phyloP scores from a whole-genome alignment of 2,113 vertebrate genomes.

The Dasyurus viverrinus region DNA sequence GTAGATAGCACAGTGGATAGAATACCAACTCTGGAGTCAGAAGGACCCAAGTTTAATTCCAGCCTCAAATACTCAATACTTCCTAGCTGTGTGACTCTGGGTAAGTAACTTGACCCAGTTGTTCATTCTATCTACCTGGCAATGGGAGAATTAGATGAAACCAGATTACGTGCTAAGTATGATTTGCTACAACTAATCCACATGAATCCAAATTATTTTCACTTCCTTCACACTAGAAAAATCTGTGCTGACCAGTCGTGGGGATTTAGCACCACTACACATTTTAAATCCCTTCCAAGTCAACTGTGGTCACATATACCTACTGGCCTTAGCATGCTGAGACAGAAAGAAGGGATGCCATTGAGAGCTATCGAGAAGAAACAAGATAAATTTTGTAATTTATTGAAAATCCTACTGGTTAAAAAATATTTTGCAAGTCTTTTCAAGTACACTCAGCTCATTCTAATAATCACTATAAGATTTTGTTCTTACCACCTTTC shows the following conservation, averaged over 20 bases:
- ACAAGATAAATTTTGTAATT: conserved; percentile 9
- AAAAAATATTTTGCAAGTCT: conserved; percentile 24
- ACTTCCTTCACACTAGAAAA: conserved; percentile 36
- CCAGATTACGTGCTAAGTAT: conserved; percentile 14
- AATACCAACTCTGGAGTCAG: too few species aligned
- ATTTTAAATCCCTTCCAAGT: conserved; percentile 11
- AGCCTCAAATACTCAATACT: too few species aligned
- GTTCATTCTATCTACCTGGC: background rate
- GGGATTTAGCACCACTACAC: background rate
- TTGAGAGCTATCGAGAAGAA: background rate
- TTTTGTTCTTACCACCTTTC: background rate
- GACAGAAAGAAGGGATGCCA: conserved; percentile 38
- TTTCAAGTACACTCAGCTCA: background rate
- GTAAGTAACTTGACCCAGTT: background rate
- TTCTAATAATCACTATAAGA: background rate
- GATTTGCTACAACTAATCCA: background rate
- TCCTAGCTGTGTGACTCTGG: too few species aligned
- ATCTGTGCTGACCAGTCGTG: background rate
- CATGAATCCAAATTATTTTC: conserved; percentile 26
- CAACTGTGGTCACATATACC: background rate
- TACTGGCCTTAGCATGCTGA: background rate
- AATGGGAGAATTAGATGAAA: background rate
- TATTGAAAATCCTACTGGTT: conserved; percentile 8
- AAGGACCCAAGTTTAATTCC: too few species aligned
- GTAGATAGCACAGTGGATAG: too few species aligned